Conservation (phyloP, 2,113 vertebrate genomes). For the Petrocephalus microphthalmus region DNA sequence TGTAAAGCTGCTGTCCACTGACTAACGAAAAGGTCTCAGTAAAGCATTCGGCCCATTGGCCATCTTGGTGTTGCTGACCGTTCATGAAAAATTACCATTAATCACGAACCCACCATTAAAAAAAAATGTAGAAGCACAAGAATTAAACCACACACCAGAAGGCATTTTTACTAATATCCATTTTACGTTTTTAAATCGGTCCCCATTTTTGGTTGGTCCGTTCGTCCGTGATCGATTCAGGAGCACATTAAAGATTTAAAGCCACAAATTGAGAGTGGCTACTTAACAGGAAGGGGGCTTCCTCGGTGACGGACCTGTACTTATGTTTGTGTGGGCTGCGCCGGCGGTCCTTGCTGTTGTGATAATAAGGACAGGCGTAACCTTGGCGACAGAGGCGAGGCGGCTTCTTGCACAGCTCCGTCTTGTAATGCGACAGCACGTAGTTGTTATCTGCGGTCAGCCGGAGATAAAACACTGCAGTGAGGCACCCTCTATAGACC, state of each 20-base stretch:
- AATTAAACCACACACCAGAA: background rate
- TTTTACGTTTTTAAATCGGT: background rate
- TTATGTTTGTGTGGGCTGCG: constrained; percentile 94
- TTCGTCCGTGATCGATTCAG: background rate
- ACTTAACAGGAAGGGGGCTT: background rate
- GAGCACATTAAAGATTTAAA: background rate
- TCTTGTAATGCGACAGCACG: constrained; percentile 95
- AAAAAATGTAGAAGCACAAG: background rate
- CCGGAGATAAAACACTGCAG: background rate
- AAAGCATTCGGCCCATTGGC: too few species aligned
- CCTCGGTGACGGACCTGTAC: constrained; percentile 73
- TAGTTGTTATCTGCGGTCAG: constrained; percentile 76
- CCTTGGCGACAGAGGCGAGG: constrained; percentile 94
- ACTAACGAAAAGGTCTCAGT: background rate
- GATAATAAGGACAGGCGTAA: constrained; percentile 95
- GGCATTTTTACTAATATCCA: background rate
- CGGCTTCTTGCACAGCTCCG: constrained; percentile 94
- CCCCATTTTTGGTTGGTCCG: background rate
- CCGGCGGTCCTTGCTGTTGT: constrained; percentile 95
- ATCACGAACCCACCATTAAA: background rate
- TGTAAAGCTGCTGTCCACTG: background rate
- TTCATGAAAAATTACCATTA: background rate
- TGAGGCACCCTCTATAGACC: background rate
- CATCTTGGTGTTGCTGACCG: background rate
- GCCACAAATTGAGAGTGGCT: background rate